Evolutionary conservation across 1,140 invertebrate species (phyloP).

Genomic region (Homalodisca vitripennis): DNA sequence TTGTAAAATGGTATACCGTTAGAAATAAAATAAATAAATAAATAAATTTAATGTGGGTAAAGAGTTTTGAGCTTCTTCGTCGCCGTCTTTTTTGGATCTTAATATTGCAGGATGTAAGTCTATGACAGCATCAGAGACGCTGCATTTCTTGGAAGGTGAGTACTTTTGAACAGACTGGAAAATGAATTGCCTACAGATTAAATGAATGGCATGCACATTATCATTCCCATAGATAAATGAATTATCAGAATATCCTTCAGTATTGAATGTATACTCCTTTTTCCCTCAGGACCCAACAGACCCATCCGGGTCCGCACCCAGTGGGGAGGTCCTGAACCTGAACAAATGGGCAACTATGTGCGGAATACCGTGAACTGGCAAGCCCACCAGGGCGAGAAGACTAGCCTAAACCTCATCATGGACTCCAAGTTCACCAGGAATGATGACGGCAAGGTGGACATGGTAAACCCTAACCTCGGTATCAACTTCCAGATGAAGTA

Average conservation of each 20-base stretch:
- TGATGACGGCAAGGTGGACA: conserved; percentile 3
- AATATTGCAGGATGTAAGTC: too few relatives aligned
- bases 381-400: neutral
- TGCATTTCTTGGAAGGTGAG: neutral
- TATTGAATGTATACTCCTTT: too few relatives aligned
- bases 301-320: conserved; percentile 3
- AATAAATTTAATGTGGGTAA: too few relatives aligned
- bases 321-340: neutral
- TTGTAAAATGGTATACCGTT: too few relatives aligned
- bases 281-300: neutral
- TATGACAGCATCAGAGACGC: too few relatives aligned
- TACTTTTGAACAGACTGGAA: neutral
- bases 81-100: too few relatives aligned
- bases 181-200: too few relatives aligned
- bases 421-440: conserved; percentile 1
- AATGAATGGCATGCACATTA: too few relatives aligned
- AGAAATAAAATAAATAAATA: too few relatives aligned
- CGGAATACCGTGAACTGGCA: conserved; percentile 13
- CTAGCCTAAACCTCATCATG: conserved; percentile 18
- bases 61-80: too few relatives aligned
- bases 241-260: too few relatives aligned
- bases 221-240: too few relatives aligned
- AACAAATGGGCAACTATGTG: neutral
- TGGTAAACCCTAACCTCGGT: neutral
- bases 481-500: conserved; percentile 20